Percentiles rank a stretch among this genome's conserved stretches.
Conservation (phyloP, 2,113 vertebrate species). For the Girardinichthys multiradiatus region DNA sequence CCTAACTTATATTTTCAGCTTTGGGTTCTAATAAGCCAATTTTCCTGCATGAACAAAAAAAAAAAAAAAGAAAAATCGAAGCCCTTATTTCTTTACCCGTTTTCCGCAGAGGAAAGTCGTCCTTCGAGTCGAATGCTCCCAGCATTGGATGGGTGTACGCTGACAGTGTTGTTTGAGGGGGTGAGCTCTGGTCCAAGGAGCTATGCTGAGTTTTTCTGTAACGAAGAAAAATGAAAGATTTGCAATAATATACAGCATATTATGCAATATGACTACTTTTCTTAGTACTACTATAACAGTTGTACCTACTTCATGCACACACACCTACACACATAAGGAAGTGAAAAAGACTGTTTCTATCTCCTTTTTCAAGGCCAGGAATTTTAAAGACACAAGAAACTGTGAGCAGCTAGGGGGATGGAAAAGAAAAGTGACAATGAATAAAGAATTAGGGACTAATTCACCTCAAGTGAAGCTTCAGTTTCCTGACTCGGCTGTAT, state of each 20-base stretch:
- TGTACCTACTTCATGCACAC: background rate
- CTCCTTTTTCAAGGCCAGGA: conserved; percentile 26
- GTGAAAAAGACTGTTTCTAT: conserved; percentile 20
- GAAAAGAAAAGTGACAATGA: conserved; percentile 7
- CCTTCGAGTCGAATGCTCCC: conserved; percentile 95
- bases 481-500: conserved; percentile 1
- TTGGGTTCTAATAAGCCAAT: conserved; percentile 4
- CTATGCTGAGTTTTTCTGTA: conserved; percentile 97
- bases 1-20: conserved; percentile 26
- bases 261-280: background rate
- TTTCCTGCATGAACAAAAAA: conserved; percentile 19
- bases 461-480: conserved; percentile 3
- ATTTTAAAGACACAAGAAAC: conserved; percentile 25
- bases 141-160: conserved; percentile 92
- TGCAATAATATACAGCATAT: background rate
- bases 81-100: conserved; percentile 83
- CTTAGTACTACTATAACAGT: background rate
- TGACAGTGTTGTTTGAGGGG: conserved; percentile 90
- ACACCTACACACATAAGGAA: background rate
- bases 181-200: conserved; percentile 97
- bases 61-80: conserved; percentile 2
- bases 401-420: conserved; percentile 11
- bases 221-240: background rate
- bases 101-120: conserved; percentile 97
- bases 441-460: background rate